Evolutionary conservation across 2,113 vertebrate species (phyloP), one percentile per base, ranked within the genome.

Genomic region (Calcarius ornatus): DNA sequence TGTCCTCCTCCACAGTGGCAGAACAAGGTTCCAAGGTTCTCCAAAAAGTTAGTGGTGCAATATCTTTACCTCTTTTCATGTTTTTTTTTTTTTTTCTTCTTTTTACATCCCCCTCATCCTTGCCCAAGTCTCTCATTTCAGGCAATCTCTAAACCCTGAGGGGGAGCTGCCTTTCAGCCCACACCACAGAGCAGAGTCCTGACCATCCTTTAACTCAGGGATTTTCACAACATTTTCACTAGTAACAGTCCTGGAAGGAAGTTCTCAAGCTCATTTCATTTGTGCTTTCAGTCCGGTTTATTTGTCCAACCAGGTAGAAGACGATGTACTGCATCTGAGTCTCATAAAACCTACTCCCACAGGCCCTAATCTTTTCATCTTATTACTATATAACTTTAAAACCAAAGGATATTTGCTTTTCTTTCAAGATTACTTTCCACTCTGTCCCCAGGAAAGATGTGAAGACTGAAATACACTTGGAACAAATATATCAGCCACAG

Each of bases 341-440:
- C 72, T 90, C 57, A 37, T 86, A 87, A 94, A 68, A 42, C 79
- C 68, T 63, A n/a, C 18, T 82, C 72, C 69, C 82, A 80, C 37
- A 30, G 10, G 60, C 48, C 56, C 60, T 81, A 83, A 95, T 95
- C 75, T 91, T 85, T 94, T 90, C 51, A 70, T 73, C 43, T 86
- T 65, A 48, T 53, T 77, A 37, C 66, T 81, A 54, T 66, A 54
- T 60, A 92, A 71, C 28, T 92, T 88, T 88, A 92, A 96, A 92
- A 94, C 43, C 68, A 78, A 73, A 63, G 68, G 75, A 53, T 93
- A 80, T 95, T 96, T 94, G 51, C 56, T 93, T 86, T 94, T 93
- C 86, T 70, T 90, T 88, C 76, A 88, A 75, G 71, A 92, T 94
- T 93, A 83, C 30, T 42, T 86, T 92, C 88, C 15, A 11, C 31